Conservation (phyloP, 2,888 invertebrate species). For the Theretra japonica region DNA sequence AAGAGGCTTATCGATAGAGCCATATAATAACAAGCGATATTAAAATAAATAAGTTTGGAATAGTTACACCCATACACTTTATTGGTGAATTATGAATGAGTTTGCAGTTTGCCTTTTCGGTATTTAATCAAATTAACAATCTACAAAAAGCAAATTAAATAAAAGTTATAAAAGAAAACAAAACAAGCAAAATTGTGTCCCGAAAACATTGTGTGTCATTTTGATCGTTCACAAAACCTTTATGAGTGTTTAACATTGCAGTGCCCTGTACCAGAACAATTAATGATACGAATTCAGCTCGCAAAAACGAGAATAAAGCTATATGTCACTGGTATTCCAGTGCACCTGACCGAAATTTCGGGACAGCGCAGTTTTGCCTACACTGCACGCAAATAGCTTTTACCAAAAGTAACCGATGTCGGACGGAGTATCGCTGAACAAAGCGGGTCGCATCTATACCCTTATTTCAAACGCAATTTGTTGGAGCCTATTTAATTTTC, state of each 20-base stretch:
- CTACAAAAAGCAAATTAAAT: no score
- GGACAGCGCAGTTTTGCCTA: slow-evolving; percentile 4
- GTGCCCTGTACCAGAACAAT: slow-evolving; percentile 2
- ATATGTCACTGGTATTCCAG: slow-evolving; percentile 18
- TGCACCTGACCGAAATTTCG: slow-evolving; percentile 9
- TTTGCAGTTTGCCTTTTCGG: no score
- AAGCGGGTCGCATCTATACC: slow-evolving; percentile 51
- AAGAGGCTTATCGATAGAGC: no score
- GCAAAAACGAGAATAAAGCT: slow-evolving; percentile 20
- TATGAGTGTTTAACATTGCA: not conserved
- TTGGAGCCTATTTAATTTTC: slow-evolving; percentile 68
- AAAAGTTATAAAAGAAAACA: no score
- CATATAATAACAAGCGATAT: no score
- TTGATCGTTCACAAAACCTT: not conserved
- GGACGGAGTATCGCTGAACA: slow-evolving; percentile 47
- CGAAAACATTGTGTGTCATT: not conserved
- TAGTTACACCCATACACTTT: no score
- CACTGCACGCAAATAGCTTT: slow-evolving; percentile 9
- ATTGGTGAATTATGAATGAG: no score
- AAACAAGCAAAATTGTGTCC: no score
- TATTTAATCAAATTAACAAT: no score
- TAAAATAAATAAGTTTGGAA: no score
- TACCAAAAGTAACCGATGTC: slow-evolving; percentile 44
- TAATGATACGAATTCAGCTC: not conserved
- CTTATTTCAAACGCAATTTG: slow-evolving; percentile 38